phyloP scores from a whole-genome alignment of 2,113 vertebrate genomes.

The Turdus rufiventris region DNA sequence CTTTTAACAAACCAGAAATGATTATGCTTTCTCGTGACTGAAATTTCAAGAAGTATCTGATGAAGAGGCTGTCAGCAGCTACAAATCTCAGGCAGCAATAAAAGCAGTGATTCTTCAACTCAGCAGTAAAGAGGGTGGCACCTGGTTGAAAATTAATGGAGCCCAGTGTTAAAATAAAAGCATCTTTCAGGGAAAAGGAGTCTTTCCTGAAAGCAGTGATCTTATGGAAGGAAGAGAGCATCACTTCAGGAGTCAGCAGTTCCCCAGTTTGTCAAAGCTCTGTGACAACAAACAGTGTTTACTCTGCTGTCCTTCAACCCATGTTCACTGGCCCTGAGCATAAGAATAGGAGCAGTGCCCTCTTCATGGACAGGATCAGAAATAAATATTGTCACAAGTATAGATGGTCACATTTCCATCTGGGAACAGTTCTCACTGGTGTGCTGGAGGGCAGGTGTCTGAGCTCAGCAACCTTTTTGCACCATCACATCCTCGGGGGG shows the following conservation, averaged over 20 bases:
- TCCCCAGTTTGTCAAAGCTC: neutral
- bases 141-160: neutral
- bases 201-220: neutral
- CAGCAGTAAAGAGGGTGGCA: neutral
- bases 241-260: neutral
- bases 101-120: neutral
- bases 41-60: neutral
- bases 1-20: neutral
- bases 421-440: neutral
- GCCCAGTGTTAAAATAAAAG: neutral
- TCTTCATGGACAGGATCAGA: neutral
- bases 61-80: neutral
- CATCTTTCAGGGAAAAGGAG: neutral
- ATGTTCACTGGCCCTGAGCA: neutral
- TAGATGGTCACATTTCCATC: neutral
- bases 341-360: neutral
- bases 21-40: neutral
- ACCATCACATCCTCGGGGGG: fast-evolving
- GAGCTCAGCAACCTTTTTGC: neutral
- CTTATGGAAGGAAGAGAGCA: neutral
- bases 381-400: neutral
- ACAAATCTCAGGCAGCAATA: neutral
- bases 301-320: neutral
- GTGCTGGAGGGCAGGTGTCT: neutral
- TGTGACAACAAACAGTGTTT: neutral